Evolutionary conservation across 2,113 vertebrate species (phyloP).

Genomic region (Eulemur rufifrons): DNA sequence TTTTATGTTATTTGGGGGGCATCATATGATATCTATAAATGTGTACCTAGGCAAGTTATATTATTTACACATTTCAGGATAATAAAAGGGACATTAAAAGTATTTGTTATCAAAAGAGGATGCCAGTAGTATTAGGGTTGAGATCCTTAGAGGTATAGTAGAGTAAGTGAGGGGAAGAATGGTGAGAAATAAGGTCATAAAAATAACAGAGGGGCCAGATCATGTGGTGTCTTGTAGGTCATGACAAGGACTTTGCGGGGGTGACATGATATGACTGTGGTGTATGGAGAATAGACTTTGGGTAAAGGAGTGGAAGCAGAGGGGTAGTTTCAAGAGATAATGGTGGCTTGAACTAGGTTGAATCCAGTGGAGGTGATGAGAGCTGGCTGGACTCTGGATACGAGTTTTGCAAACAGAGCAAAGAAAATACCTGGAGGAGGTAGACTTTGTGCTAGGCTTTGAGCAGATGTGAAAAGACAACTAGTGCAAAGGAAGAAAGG

Average conservation of each 20-base stretch:
- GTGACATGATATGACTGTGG: not conserved
- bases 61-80: not conserved
- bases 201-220: not conserved
- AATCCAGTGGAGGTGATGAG: not conserved
- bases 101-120: slow-evolving; percentile 3
- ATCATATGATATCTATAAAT: not conserved
- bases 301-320: not conserved
- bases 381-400: not conserved
- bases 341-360: not conserved
- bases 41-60: not conserved
- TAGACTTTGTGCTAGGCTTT: not conserved
- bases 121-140: not conserved
- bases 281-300: not conserved
- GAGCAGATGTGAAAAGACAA: not conserved
- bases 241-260: not conserved
- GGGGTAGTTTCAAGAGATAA: not conserved
- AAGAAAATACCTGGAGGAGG: not conserved
- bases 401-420: not conserved
- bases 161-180: not conserved
- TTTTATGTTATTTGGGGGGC: not conserved
- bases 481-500: not conserved
- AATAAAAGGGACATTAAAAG: not conserved
- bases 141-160: not conserved
- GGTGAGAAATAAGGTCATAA: not conserved
- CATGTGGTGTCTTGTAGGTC: not conserved